Evolutionary conservation across 1,140 invertebrate genomes (phyloP).

Genomic region (Microplitis demolitor): DNA sequence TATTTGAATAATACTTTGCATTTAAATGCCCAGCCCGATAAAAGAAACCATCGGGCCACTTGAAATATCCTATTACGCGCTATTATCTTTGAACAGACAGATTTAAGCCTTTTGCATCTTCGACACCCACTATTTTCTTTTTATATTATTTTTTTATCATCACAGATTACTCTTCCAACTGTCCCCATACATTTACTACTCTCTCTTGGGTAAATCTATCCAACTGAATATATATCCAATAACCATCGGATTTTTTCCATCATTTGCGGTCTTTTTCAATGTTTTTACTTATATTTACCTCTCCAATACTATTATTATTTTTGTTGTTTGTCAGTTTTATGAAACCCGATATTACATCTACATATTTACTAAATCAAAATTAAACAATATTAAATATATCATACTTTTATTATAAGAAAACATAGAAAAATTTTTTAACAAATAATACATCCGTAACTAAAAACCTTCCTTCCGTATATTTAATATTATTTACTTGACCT

Average conservation of each 20-base stretch:
- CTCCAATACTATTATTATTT: background rate
- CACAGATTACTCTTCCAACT: constrained; percentile 1
- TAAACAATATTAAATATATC: too few species aligned
- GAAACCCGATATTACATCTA: too few species aligned
- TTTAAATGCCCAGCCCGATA: constrained; percentile 55
- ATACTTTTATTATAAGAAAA: too few species aligned
- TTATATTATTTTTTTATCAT: background rate
- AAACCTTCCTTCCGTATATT: too few species aligned
- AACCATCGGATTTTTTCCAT: background rate
- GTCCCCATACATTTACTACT: background rate
- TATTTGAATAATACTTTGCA: constrained; percentile 61
- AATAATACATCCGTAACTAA: too few species aligned
- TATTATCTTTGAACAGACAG: constrained; percentile 45
- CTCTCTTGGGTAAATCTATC: constrained; percentile 5
- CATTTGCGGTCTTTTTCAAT: background rate
- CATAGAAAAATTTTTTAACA: too few species aligned
- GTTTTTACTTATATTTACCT: background rate
- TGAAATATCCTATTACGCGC: constrained; percentile 56
- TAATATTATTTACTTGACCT: too few species aligned
- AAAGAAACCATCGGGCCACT: constrained; percentile 53
- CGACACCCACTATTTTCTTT: constrained; percentile 14
- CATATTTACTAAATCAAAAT: too few species aligned
- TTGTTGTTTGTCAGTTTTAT: background rate
- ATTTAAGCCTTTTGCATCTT: constrained; percentile 31
- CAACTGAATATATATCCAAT: constrained; percentile 13